phyloP scores from a whole-genome alignment of 1,140 invertebrate genomes.

The Brachionus koreanus region DNA sequence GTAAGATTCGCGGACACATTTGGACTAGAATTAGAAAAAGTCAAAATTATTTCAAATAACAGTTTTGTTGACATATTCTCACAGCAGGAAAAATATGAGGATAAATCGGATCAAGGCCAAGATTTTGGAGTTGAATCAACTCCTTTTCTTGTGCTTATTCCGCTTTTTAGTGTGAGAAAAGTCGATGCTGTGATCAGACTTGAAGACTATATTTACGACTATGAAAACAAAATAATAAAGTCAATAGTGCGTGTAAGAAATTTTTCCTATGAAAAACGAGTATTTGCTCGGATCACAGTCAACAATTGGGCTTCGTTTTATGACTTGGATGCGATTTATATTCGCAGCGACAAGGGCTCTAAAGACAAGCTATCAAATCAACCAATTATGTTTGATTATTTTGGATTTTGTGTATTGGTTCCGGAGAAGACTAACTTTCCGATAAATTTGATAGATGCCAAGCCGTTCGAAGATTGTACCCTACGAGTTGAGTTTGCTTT shows the following conservation, averaged over 20 bases:
- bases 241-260: conserved; percentile 6
- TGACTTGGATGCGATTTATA: conserved; percentile 33
- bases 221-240: conserved; percentile 33
- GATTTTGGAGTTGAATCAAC: background rate
- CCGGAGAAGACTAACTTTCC: background rate
- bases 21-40: conserved; percentile 40
- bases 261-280: conserved; percentile 8
- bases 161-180: background rate
- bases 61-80: conserved; percentile 28
- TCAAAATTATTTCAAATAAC: conserved; percentile 15
- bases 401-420: conserved; percentile 15
- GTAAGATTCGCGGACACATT: conserved; percentile 39
- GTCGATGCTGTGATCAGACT: conserved; percentile 1
- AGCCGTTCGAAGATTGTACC: conserved; percentile 16
- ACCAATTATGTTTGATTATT: background rate
- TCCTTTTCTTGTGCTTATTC: conserved; percentile 38
- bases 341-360: conserved; percentile 10
- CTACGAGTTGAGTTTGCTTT: conserved; percentile 36
- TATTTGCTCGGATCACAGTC: background rate
- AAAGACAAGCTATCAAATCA: background rate
- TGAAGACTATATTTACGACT: conserved; percentile 25
- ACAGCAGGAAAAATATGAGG: background rate
- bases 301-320: conserved; percentile 22
- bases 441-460: background rate
- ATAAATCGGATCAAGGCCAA: background rate